phyloP scores from a whole-genome alignment of 2,113 vertebrate genomes.

The Ophthalmolycus amberensis region DNA sequence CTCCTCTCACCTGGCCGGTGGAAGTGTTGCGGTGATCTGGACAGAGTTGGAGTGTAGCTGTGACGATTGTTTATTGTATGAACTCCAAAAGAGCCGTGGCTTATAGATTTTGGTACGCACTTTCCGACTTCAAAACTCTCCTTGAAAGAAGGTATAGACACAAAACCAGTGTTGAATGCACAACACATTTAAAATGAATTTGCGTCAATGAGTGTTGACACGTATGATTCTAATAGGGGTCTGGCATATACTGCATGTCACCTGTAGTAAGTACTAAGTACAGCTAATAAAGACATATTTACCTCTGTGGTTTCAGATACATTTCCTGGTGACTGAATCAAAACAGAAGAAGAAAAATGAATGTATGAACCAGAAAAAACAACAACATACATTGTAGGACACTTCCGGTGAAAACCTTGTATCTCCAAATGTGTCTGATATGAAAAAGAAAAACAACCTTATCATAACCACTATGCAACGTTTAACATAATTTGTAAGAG shows the following conservation, averaged over 20 bases:
- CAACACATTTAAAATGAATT: neutral
- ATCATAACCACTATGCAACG: neutral
- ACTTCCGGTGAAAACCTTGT: conserved; percentile 2
- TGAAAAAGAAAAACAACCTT: neutral
- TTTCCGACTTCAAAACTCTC: conserved; percentile 89
- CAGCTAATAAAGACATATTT: conserved; percentile 12
- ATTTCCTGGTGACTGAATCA: conserved; percentile 90
- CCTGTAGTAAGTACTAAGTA: neutral
- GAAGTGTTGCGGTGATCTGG: conserved; percentile 96
- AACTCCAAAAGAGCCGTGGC: conserved; percentile 90
- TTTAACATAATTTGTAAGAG: neutral
- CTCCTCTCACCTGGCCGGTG: conserved; percentile 93
- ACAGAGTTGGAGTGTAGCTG: conserved; percentile 91
- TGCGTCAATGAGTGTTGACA: neutral
- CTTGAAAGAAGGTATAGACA: conserved; percentile 70
- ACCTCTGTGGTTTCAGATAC: conserved; percentile 85
- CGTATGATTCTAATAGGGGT: neutral
- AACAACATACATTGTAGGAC: neutral
- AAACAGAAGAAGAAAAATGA: conserved; percentile 42
- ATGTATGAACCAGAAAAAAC: neutral
- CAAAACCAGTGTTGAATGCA: neutral
- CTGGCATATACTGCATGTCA: neutral
- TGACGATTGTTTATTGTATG: conserved; percentile 87
- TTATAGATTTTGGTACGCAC: conserved; percentile 89
- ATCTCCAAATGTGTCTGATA: neutral